phyloP scores from a whole-genome alignment of 2,113 vertebrate species.

The Rhinopomastus cyanomelas region DNA sequence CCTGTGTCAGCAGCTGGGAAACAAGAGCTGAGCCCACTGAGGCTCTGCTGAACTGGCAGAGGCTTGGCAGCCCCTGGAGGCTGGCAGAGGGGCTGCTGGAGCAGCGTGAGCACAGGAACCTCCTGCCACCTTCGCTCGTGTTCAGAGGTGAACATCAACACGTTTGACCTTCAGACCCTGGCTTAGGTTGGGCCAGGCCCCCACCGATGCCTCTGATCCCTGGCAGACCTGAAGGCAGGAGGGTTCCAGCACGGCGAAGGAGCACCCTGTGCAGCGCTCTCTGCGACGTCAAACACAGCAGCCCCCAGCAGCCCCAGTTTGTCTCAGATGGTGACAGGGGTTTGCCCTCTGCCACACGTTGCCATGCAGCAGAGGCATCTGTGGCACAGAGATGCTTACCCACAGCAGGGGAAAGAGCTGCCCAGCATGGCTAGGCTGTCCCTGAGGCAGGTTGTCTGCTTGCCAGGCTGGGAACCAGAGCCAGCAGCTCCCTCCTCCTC shows the following conservation, averaged over 20 bases:
- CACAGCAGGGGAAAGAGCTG: background rate
- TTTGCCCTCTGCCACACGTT: background rate
- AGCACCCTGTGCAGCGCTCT: background rate
- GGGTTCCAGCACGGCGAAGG: background rate
- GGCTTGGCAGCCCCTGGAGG: too few species aligned
- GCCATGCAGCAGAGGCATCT: background rate
- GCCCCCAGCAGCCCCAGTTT: rapidly evolving
- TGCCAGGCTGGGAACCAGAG: background rate
- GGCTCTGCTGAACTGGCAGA: background rate
- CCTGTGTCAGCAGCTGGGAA: background rate
- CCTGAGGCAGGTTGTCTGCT: background rate
- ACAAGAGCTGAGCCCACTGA: background rate
- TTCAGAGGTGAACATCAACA: background rate
- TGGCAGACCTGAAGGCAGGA: background rate
- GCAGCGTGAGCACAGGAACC: background rate
- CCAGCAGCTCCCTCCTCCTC: rapidly evolving
- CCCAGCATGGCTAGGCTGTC: background rate
- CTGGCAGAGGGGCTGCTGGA: background rate
- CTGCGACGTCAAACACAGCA: rapidly evolving
- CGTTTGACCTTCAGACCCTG: background rate
- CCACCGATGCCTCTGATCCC: background rate
- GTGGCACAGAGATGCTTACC: background rate
- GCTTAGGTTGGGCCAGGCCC: background rate
- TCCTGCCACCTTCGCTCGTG: background rate
- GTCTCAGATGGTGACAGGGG: background rate